Base-by-base conservation (phyloP, 1,140 invertebrate species). In the Polyergus mexicanus region DNA sequence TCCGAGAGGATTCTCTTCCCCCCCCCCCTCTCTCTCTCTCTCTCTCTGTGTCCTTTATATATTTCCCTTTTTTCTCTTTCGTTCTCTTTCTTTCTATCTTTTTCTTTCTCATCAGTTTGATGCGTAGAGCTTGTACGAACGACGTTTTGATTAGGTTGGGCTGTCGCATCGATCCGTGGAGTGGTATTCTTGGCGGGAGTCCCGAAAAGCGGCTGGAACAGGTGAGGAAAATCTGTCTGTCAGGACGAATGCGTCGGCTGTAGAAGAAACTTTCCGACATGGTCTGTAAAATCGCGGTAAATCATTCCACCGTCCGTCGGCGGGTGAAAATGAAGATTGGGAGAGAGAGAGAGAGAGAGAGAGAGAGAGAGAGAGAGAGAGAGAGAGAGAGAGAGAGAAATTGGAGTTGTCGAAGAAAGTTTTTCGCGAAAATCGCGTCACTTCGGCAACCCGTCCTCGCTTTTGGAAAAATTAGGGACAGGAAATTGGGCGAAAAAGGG, bases 121-220 rank as follows among this genome's bases (percentile, higher is more conserved):
- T 58, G 65, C 88, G 65, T 32, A 41, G 60, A 72, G 38, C 51
- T 68, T 58, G 63, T 65, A 86, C 60, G 65, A 65, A 86, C 87
- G 88, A 81, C 83, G 87, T 86, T 89, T 89, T 89, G 88, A 88
- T 86, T 89, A 22, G 63, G 47, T 8, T n/a, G 19, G 44, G 38
- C 38, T 60, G 74, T 41, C 65, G 72, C 44, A 87, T 87, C 86
- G 81, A 85, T 87, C 83, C 58, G 74, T 25, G 41, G 28, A 38
- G 22, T 62, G 76, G 81, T 77, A 84, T 86, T 87, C 71, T 72
- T 89, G 88, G 86, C 88, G 88, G 65, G 65, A 76, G 84, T 88
- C 87, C 87, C 85, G 75, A 85, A 88, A 89, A 88, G 68, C 66
- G 83, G 71, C 51, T 54, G 87, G 63, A 85, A 86, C 88, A 88